A percentile compares a stretch with the other conserved stretches of the same genome.
phyloP scores from a whole-genome alignment of 2,797 vertebrate species.

The Pseudotriccus pelzelni region DNA sequence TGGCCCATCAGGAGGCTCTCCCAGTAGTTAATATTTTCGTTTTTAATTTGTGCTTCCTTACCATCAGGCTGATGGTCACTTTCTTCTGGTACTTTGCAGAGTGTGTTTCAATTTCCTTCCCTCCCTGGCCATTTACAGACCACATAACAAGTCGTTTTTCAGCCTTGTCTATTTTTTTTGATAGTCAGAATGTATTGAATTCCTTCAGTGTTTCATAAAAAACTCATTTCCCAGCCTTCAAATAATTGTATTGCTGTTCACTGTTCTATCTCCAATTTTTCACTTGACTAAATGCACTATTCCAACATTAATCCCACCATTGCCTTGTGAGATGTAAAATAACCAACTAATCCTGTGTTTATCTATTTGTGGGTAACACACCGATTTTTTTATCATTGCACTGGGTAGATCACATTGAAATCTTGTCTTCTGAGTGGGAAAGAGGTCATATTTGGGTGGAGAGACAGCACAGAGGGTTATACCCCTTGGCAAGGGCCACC shows the following conservation, averaged over 20 bases:
- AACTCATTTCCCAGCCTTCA: conserved; percentile 32
- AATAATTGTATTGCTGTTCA: conserved; percentile 22
- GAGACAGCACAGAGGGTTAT: fast-evolving
- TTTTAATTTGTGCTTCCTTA: neutral
- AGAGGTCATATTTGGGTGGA: neutral
- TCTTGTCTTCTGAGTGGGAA: neutral
- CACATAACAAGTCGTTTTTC: neutral
- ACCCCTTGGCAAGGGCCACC: neutral
- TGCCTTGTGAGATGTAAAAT: conserved; percentile 22
- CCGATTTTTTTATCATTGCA: neutral
- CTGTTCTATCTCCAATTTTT: conserved; percentile 50
- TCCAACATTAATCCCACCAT: neutral
- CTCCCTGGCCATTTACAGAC: neutral
- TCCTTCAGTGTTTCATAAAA: conserved; percentile 46
- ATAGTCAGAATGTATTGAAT: conserved; percentile 11
- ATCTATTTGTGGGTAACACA: neutral
- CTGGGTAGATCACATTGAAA: neutral
- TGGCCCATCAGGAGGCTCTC: neutral
- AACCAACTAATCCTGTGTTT: neutral
- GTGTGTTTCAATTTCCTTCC: neutral
- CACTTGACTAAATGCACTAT: conserved; percentile 33
- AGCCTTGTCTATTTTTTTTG: neutral
- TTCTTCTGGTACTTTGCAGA: neutral
- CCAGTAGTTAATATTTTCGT: neutral
- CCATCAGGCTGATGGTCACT: neutral